A percentile compares a stretch with the other conserved stretches of the same genome.
Evolutionary conservation across 2,797 vertebrate genomes (phyloP).

Genomic region (Phataginus tricuspis): DNA sequence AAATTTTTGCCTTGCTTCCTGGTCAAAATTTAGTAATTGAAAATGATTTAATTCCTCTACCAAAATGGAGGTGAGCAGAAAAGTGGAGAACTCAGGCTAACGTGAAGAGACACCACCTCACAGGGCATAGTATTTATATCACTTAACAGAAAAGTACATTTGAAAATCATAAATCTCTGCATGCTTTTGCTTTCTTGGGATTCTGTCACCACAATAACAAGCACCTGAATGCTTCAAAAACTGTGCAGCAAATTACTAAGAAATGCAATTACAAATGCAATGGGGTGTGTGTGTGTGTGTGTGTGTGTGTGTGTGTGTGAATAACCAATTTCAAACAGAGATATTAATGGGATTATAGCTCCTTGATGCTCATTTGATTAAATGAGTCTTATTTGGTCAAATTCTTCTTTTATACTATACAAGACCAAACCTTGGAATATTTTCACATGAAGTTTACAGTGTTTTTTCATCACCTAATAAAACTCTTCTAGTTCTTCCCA

Average conservation of each 20-base stretch:
- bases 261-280: too few species aligned
- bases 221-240: slow-evolving; percentile 43
- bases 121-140: background rate
- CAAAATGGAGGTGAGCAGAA: background rate
- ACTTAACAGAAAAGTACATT: background rate
- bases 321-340: slow-evolving; percentile 66
- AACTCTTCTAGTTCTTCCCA: slow-evolving; percentile 80
- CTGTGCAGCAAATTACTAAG: background rate
- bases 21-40: background rate
- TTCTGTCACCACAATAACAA: background rate
- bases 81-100: background rate
- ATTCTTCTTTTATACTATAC: slow-evolving; percentile 75
- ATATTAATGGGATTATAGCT: slow-evolving; percentile 66
- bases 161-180: background rate
- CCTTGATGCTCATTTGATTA: slow-evolving; percentile 78
- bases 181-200: background rate
- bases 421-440: slow-evolving; percentile 76
- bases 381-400: slow-evolving; percentile 73
- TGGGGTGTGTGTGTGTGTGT: background rate
- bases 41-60: background rate
- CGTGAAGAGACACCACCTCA: background rate
- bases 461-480: slow-evolving; percentile 84
- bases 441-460: slow-evolving; percentile 78
- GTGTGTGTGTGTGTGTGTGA: rapidly evolving
- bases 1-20: background rate